Base-by-base conservation (phyloP, 2,888 invertebrate species). In the Pimpla rufipes region DNA sequence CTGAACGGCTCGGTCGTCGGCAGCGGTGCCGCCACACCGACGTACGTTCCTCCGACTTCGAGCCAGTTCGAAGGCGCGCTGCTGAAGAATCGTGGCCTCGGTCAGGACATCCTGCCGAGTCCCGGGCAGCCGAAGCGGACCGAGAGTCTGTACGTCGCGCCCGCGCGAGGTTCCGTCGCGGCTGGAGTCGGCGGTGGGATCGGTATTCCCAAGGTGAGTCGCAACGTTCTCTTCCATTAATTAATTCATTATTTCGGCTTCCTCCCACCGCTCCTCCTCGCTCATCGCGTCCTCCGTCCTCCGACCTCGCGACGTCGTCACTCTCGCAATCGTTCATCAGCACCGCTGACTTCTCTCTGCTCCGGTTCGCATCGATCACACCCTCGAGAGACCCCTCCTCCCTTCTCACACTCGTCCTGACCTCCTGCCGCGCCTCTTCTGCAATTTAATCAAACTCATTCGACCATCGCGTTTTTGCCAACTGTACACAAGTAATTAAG, bases 51-150 rank as follows among this genome's bases (percentile, higher is more conserved):
- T 13, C 94, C 95, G 29, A 90, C 90, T 40, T 89, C 93, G 68
- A 89, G 89, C 52, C 97, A 97, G 52, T 97, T 98, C 93, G 98
- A 98, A 93, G 97, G 97, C 76, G 96, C 97, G 74, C 95, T 97
- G 84, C 92, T 98, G 90, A 95, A 97, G 91, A 97, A 97, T 93
- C 95, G 97, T 89, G 96, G 95, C 87, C 95, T 98, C 79, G 97
- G 97, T 84, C 98, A 98, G 94, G 98, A 98, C 92, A 98, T 98
- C 93, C 96, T 97, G 90, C 97, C 98, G 84, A 98, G 98, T 88
- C 96, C 95, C 81, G 96, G 96, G 90, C 97, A 98, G 93, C 98
- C 98, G 81, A 98, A 98, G 94, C 95, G 98, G 90, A 98, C 98
- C 85, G 98, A 98, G 94, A 98, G 98, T 93, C 95, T 98, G 89